These are phyloP conservation scores for Coregonus clupeaformis DNA, from an alignment of 2,113 vertebrate species.

Conservation along the genomic window DNA sequence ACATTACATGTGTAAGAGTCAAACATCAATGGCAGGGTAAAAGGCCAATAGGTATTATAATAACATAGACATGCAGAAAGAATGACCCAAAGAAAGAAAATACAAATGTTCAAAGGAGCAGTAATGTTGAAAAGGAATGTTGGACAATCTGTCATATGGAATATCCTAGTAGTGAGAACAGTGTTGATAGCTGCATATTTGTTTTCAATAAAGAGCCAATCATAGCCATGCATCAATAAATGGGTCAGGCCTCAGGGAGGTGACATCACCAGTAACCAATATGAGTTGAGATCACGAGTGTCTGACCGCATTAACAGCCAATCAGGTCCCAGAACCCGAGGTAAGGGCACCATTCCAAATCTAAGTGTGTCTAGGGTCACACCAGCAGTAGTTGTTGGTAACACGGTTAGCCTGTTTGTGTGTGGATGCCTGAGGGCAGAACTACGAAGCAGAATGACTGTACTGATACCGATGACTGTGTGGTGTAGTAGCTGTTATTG, in stretches of 20 bases:
- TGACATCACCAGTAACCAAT: constrained; percentile 14
- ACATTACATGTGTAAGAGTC: too few relatives aligned
- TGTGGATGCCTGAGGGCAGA: too few relatives aligned
- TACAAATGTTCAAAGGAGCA: background rate
- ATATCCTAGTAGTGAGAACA: background rate
- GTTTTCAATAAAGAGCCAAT: background rate
- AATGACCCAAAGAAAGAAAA: background rate
- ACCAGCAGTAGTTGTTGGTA: too few relatives aligned
- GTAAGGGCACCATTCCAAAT: background rate
- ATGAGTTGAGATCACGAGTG: background rate
- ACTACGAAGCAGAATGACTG: too few relatives aligned
- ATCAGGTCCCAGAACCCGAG: background rate
- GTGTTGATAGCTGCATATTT: background rate
- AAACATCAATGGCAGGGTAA: too few relatives aligned
- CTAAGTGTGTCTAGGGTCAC: background rate
- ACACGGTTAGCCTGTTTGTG: too few relatives aligned
- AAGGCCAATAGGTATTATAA: too few relatives aligned
- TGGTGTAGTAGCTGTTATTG: too few relatives aligned
- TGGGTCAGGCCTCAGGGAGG: background rate
- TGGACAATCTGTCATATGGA: background rate
- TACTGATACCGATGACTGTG: too few relatives aligned
- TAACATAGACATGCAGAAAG: background rate
- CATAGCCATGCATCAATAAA: too few relatives aligned
- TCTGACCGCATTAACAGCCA: constrained; percentile 8
- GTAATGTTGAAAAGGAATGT: background rate